Evolutionary conservation across 2,888 invertebrate species (phyloP), one percentile per base, ranked within the genome.

Genomic region (Ectemnius lituratus): DNA sequence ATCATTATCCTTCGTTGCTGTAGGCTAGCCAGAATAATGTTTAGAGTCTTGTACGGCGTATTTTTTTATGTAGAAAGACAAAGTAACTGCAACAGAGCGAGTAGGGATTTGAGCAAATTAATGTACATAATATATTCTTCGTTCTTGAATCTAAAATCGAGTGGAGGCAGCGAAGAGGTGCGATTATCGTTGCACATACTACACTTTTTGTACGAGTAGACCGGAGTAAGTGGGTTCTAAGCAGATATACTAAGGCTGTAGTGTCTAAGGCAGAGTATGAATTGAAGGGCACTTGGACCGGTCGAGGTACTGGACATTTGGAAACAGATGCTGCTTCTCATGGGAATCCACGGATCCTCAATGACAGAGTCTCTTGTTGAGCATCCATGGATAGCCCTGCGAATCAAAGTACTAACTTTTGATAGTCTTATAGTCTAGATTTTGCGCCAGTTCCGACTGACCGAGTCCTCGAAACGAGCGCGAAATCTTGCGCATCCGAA

Each of bases 101-200:
- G 58, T 64, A 67, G 16, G 59, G 46, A 65, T 58, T 79, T 77
- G 80, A 64, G 62, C 62, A 76, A 83, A 83, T 80, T 77, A 79
- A 81, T 79, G 81, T 83, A 37, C 37, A 37, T 37, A 82, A 82
- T 82, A 82, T 82, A 82, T 80, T 75, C 70, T 52, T 52, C 60
- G 64, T 76, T 37, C 37, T 77, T 73, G 67, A 73, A 69, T 68
- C 59, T 58, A 49, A 46, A 63, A 59, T 46, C 56, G 67, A 65
- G 59, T 18, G 62, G 59, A 72, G 49, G 64, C 45, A 6, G 45
- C n/a, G 59, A 28, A 64, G 65, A 60, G 66, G 58, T 58, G 46
- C 61, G 57, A 64, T 81, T 66, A 23, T 23, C 23, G 23, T 23
- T 23, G 23, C 23, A 23, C 81, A 62, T 58, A 62, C 73, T 47